Base-by-base conservation (phyloP, 2,797 vertebrate species). In the Lepilemur ruficaudatus region DNA sequence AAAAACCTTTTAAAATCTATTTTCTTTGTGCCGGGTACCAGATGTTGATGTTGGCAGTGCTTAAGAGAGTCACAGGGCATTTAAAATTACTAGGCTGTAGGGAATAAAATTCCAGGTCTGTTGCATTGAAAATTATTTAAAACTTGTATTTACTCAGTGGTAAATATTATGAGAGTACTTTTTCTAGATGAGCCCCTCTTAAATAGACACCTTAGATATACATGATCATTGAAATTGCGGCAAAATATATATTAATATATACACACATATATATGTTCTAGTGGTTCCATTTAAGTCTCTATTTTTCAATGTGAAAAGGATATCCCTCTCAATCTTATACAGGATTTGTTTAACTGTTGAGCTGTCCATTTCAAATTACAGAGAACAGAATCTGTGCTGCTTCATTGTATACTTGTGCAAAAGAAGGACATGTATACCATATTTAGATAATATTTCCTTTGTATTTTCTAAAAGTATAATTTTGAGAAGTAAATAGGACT, bases 41-140 rank as follows among this genome's bases (percentile, higher is more conserved):
- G 98, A 98, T 98, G 98, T 98, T 98, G 97, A 97, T 98, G 89
- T 98, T 98, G 98, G 98, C 98, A 97, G 35, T 97, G 69, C 89
- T 98, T 98, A 87, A 97, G 89, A 97, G 75, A 69, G 94, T 98
- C 97, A 98, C 81, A 98, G 96, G 83, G 95, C 94, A 87, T 93
- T 96, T 96, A 95, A 97, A 98, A 97, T 97, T 89, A 95, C 82
- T 97, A 43, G 84, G 93, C 65, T 93, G 4, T 88, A 73, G 70
- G 89, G 96, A 98, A 94, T 96, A 98, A 97, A 98, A 98, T 98
- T 97, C 73, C 91, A 97, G 96, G 91, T 92, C 94, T 98, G 92
- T 95, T 92, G 81, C 81, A 83, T 61, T 96, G 94, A 95, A 96
- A 78, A 97, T 96, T 98, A 98, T 97, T 97, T 97, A 94, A 95